Conservation (phyloP, 2,113 vertebrate species). For the Eudyptes chrysolophus region DNA sequence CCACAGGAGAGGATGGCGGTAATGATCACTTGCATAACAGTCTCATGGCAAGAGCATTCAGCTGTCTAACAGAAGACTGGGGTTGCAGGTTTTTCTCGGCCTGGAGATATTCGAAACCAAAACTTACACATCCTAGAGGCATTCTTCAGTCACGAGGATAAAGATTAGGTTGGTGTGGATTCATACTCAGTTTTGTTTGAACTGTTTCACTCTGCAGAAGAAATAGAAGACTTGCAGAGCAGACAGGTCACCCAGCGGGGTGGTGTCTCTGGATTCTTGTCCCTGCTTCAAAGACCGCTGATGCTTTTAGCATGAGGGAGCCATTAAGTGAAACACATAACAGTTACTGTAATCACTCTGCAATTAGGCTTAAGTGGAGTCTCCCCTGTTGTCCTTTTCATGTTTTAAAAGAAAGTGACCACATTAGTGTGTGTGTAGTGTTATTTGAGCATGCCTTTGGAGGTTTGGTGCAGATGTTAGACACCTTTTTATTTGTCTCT, state of each 20-base stretch:
- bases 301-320: background rate
- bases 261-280: background rate
- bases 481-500: background rate
- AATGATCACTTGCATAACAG: background rate
- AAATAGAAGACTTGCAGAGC: background rate
- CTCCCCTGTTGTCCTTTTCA: background rate
- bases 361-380: background rate
- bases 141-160: background rate
- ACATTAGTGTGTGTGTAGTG: background rate
- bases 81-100: background rate
- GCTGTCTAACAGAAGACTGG: background rate
- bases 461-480: background rate
- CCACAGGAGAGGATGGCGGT: background rate
- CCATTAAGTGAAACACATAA: background rate
- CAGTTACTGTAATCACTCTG: background rate
- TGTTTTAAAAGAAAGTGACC: background rate
- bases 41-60: background rate
- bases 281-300: background rate
- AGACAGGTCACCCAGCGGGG: background rate
- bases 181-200: background rate
- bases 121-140: background rate
- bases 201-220: background rate
- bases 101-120: background rate
- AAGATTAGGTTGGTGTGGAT: background rate
- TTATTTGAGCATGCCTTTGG: background rate